Percentiles rank a stretch among this genome's conserved stretches.
Evolutionary conservation across 2,888 invertebrate species (phyloP).

Genomic region (Cotesia congregata): DNA sequence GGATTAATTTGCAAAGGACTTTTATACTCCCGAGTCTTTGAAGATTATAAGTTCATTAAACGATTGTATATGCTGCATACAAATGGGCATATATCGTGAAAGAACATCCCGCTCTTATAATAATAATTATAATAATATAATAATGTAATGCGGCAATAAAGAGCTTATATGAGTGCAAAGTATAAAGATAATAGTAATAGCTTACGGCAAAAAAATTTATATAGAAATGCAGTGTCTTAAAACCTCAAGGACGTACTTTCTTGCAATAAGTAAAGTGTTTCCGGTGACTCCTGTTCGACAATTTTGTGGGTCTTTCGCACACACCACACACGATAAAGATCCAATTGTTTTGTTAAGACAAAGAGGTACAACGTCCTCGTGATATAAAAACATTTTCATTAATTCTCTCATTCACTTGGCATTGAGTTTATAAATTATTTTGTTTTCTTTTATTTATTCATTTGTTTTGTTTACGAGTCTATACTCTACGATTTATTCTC

Average conservation of each 20-base stretch:
- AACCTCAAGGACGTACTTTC: constrained; percentile 22
- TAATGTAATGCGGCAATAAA: not conserved
- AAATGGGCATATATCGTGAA: not conserved
- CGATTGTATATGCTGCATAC: not conserved
- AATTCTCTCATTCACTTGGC: constrained; percentile 15
- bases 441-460: not conserved
- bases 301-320: constrained; percentile 18
- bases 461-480: not conserved
- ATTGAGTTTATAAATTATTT: constrained; percentile 5
- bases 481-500: no score
- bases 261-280: not conserved
- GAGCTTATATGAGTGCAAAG: not conserved
- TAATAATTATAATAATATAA: not conserved
- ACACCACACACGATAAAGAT: constrained; percentile 18
- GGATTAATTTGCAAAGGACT: not conserved
- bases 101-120: not conserved
- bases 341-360: constrained; percentile 24
- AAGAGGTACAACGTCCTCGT: constrained; percentile 7
- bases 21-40: not conserved
- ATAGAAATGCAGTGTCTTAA: not conserved
- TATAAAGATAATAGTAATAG: not conserved
- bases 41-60: not conserved
- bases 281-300: constrained; percentile 24
- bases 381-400: not conserved
- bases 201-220: not conserved